phyloP scores from a whole-genome alignment of 2,888 invertebrate species.

The Monoplex corrugatus region DNA sequence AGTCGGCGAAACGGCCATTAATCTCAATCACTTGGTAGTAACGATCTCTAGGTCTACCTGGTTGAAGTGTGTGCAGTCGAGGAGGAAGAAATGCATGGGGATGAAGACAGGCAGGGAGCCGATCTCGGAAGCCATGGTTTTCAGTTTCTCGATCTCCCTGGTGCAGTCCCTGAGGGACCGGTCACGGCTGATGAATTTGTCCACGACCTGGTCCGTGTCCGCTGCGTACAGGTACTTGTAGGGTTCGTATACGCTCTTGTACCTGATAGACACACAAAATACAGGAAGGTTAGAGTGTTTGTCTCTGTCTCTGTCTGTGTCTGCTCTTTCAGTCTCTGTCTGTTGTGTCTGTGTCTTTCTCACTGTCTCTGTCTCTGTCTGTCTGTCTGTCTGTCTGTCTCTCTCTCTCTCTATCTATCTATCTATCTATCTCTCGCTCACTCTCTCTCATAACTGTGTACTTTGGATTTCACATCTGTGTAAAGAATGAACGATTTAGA shows the following conservation, averaged over 20 bases:
- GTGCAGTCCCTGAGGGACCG: slow-evolving; percentile 77
- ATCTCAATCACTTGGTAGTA: no score
- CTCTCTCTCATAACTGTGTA: not conserved
- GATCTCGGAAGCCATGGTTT: slow-evolving; percentile 75
- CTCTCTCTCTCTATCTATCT: not conserved
- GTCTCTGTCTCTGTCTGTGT: not conserved
- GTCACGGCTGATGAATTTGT: slow-evolving; percentile 76
- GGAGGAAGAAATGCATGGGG: slow-evolving; percentile 79
- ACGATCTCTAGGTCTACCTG: no score
- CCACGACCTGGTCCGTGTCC: slow-evolving; percentile 73
- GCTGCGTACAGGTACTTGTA: slow-evolving; percentile 76
- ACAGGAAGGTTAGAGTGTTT: not conserved
- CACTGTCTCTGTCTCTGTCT: not conserved
- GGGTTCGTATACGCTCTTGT: slow-evolving; percentile 75
- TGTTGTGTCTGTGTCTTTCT: not conserved
- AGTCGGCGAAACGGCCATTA: no score
- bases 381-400: not conserved
- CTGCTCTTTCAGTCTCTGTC: not conserved
- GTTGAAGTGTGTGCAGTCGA: slow-evolving; percentile 78
- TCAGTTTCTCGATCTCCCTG: slow-evolving; percentile 77
- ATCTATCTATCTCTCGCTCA: not conserved
- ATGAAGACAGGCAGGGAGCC: slow-evolving; percentile 77
- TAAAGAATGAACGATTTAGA: no score
- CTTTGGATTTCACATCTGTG: no score
- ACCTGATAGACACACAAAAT: slow-evolving; percentile 63